Conservation (phyloP, 2,797 vertebrate species). For the Danio tinwini region DNA sequence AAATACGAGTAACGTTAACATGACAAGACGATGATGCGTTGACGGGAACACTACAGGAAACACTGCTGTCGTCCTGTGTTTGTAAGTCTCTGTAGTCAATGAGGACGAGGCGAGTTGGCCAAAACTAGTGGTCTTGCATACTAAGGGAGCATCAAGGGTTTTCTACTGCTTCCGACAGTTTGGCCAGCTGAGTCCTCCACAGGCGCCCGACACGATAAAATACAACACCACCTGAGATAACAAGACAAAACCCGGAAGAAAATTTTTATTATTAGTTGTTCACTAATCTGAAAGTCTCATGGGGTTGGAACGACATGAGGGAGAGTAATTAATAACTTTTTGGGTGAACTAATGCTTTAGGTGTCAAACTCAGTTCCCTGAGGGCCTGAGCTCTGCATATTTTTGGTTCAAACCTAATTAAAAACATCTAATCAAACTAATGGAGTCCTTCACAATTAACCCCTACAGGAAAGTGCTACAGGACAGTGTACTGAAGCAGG, state of each 20-base stretch:
- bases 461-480: too few species aligned
- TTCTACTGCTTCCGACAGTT: slow-evolving; percentile 84
- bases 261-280: neutral
- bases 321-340: too few species aligned
- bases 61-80: slow-evolving; percentile 52
- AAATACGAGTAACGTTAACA: neutral
- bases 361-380: too few species aligned
- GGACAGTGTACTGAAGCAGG: too few species aligned
- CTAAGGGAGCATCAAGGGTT: neutral
- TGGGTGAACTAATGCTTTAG: too few species aligned
- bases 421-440: too few species aligned
- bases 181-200: slow-evolving; percentile 91
- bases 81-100: slow-evolving; percentile 69
- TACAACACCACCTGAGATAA: slow-evolving; percentile 88
- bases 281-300: too few species aligned
- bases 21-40: neutral
- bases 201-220: slow-evolving; percentile 88
- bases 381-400: too few species aligned
- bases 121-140: slow-evolving; percentile 5
- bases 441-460: too few species aligned
- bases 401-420: too few species aligned
- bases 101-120: neutral
- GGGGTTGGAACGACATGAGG: too few species aligned
- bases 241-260: slow-evolving; percentile 4
- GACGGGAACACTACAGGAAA: neutral